A percentile compares a stretch with the other conserved stretches of the same genome.
Evolutionary conservation across 2,888 invertebrate species (phyloP).

Genomic region (Cheilosia impressa): DNA sequence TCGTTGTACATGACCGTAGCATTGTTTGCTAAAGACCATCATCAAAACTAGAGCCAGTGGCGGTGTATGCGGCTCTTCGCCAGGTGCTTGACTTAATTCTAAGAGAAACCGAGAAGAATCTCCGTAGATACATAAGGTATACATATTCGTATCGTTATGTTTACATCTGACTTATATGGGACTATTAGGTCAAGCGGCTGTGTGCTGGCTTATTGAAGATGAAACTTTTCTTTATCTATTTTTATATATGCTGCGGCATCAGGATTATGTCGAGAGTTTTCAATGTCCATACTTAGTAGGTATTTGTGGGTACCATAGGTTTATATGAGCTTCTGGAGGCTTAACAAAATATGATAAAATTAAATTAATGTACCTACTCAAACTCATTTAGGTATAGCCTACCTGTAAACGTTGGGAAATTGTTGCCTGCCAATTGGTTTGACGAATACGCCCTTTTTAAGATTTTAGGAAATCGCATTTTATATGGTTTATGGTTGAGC

Average conservation of each 20-base stretch:
- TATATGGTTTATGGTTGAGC: no score
- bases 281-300: background rate
- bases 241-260: background rate
- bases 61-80: conserved; percentile 21
- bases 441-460: no score
- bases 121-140: background rate
- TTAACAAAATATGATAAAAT: no score
- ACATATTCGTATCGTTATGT: background rate
- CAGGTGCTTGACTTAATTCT: conserved; percentile 54
- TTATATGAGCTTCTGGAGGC: no score
- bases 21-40: conserved; percentile 53
- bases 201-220: background rate
- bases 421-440: no score
- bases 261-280: background rate
- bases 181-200: background rate
- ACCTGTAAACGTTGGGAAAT: no score
- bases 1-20: conserved; percentile 47
- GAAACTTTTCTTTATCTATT: background rate
- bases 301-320: no score
- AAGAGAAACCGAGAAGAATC: conserved; percentile 19
- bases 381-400: no score
- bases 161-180: conserved; percentile 7
- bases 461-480: no score
- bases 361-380: no score
- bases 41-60: conserved; percentile 25